A percentile compares a stretch with the other conserved stretches of the same genome.
Conservation (phyloP, 2,113 vertebrate species). For the Lontra canadensis region DNA sequence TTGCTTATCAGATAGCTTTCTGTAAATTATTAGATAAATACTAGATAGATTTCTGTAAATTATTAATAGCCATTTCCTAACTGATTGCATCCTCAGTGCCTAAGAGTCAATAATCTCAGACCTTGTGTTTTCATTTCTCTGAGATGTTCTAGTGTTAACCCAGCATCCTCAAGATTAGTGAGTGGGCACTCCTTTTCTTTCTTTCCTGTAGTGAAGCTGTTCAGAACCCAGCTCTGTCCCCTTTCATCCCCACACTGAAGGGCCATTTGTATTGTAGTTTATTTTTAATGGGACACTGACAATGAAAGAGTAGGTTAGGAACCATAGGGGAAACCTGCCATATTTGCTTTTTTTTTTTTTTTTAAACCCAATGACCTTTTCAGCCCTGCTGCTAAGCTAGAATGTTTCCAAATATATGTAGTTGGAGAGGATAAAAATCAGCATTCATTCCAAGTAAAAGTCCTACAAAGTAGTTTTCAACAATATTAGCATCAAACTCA, state of each 20-base stretch:
- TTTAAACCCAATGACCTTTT: neutral
- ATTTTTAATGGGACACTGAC: neutral
- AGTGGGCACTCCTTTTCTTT: neutral
- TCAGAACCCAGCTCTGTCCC: neutral
- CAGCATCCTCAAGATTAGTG: neutral
- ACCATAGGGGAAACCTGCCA: neutral
- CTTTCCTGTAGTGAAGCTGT: neutral
- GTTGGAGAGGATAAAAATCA: neutral
- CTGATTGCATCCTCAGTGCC: neutral
- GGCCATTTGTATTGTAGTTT: neutral
- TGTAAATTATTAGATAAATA: neutral
- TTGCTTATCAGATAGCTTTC: neutral
- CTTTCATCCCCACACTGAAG: neutral
- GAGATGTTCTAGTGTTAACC: neutral
- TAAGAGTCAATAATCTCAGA: neutral
- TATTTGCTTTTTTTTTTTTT: neutral
- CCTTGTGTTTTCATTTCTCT: neutral
- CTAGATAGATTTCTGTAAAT: neutral
- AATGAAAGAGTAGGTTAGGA: neutral
- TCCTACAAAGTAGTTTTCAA: neutral
- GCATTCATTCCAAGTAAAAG: neutral
- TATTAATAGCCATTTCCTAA: neutral
- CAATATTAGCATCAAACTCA: neutral
- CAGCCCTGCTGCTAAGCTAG: neutral
- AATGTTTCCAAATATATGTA: neutral